Conservation (phyloP, 2,797 vertebrate species). For the Melanotaenia parkinsoni region DNA sequence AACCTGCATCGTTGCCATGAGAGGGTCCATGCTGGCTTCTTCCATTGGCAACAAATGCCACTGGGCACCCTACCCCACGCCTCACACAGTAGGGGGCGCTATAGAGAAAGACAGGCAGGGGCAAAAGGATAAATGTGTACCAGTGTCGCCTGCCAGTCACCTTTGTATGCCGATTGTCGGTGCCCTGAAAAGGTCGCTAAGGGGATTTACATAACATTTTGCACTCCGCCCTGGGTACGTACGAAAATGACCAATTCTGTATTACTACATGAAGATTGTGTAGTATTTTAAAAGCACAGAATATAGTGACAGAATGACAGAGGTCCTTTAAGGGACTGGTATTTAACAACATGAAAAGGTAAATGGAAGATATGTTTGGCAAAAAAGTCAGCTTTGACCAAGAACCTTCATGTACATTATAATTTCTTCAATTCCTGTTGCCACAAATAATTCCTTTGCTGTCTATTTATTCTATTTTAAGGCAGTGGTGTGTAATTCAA, state of each 20-base stretch:
- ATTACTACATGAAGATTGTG: conserved; percentile 48
- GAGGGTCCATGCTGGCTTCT: conserved; percentile 80
- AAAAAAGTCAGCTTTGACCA: not conserved
- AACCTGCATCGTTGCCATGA: conserved; percentile 79
- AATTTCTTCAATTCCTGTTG: not conserved
- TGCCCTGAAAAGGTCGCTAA: conserved; percentile 83
- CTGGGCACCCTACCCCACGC: conserved; percentile 86
- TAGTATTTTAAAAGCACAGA: conserved; percentile 39
- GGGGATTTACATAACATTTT: conserved; percentile 87
- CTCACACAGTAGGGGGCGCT: conserved; percentile 87
- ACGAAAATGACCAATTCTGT: conserved; percentile 71
- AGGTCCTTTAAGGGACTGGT: not conserved
- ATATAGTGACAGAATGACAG: conserved; percentile 23
- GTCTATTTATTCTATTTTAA: not conserved
- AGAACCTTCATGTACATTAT: not conserved
- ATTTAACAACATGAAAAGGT: not conserved
- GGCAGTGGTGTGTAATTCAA: not conserved
- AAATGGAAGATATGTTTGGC: not conserved
- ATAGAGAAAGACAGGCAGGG: conserved; percentile 77
- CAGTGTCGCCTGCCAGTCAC: conserved; percentile 86
- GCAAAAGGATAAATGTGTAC: conserved; percentile 83
- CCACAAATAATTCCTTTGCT: not conserved
- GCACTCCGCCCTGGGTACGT: conserved; percentile 71
- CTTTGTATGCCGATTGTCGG: conserved; percentile 82
- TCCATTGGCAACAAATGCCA: conserved; percentile 80